A percentile compares a stretch with the other conserved stretches of the same genome.
phyloP scores from a whole-genome alignment of 2,888 invertebrate species.

The Agrochola circellaris region DNA sequence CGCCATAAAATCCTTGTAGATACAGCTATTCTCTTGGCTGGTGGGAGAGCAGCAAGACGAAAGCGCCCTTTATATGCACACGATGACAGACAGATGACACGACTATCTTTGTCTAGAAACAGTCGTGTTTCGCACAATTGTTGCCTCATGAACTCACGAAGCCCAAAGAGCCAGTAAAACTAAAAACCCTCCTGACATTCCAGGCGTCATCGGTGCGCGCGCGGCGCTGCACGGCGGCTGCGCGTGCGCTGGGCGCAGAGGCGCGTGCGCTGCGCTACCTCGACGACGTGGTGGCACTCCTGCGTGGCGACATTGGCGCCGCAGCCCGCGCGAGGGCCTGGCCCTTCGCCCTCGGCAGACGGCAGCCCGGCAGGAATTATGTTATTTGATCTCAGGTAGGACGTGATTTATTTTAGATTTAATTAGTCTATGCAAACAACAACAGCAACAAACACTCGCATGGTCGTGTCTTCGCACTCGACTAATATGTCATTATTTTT shows the following conservation, averaged over 20 bases:
- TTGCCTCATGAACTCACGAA: neutral
- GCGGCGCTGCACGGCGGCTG: constrained; percentile 84
- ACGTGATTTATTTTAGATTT: neutral
- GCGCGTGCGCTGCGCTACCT: constrained; percentile 88
- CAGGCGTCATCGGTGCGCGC: constrained; percentile 85
- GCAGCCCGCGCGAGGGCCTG: constrained; percentile 79
- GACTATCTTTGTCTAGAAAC: no score
- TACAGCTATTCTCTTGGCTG: neutral
- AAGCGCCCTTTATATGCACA: neutral
- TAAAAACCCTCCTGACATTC: neutral
- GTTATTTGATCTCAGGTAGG: constrained; percentile 79
- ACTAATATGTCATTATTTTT: neutral
- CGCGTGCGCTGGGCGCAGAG: constrained; percentile 86
- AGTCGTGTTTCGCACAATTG: neutral
- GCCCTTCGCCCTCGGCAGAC: constrained; percentile 85
- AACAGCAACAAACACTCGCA: no score
- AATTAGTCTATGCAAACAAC: no score
- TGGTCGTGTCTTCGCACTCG: no score
- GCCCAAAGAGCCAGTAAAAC: neutral
- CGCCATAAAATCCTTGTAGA: no score
- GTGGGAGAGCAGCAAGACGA: neutral
- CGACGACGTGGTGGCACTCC: constrained; percentile 89
- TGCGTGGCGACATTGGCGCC: constrained; percentile 87
- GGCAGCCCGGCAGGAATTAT: constrained; percentile 83
- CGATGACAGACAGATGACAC: no score